A percentile compares a stretch with the other conserved stretches of the same genome.
Conservation (phyloP, 2,113 vertebrate genomes). For the Chascanopsetta lugubris region DNA sequence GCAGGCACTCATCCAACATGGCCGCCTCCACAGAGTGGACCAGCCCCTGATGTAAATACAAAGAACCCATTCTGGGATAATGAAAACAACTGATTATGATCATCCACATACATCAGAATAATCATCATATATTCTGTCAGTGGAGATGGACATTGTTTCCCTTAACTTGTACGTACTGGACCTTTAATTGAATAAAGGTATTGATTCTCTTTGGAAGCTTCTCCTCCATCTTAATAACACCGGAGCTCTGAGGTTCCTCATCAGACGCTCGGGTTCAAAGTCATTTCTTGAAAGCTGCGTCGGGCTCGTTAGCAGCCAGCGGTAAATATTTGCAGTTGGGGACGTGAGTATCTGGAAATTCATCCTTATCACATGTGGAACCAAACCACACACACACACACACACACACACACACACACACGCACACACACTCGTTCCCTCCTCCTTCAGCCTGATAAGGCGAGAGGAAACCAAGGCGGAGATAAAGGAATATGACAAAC, state of each 20-base stretch:
- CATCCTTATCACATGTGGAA: conserved; percentile 60
- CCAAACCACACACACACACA: conserved; percentile 30
- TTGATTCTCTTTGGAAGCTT: conserved; percentile 22
- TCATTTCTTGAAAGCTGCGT: conserved; percentile 37
- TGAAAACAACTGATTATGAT: no score
- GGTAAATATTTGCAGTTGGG: conserved; percentile 68
- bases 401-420: conserved; percentile 32
- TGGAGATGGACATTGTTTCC: no score
- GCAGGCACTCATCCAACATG: no score
- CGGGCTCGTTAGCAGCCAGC: conserved; percentile 31
- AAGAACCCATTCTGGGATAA: no score
- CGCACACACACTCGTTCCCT: conserved; percentile 37
- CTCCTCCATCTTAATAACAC: conserved; percentile 1
- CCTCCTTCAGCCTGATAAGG: conserved; percentile 42
- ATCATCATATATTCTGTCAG: no score
- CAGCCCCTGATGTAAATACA: no score
- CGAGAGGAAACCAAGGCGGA: background rate
- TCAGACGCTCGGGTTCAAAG: conserved; percentile 10
- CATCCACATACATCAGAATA: no score
- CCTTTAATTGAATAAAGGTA: no score
- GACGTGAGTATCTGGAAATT: conserved; percentile 42
- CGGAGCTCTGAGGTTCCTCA: background rate
- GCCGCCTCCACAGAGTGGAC: no score
- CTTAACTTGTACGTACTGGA: no score
- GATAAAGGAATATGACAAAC: conserved; percentile 1